Base-by-base conservation (phyloP, 2,888 invertebrate genomes). In the Oscheius onirici region DNA sequence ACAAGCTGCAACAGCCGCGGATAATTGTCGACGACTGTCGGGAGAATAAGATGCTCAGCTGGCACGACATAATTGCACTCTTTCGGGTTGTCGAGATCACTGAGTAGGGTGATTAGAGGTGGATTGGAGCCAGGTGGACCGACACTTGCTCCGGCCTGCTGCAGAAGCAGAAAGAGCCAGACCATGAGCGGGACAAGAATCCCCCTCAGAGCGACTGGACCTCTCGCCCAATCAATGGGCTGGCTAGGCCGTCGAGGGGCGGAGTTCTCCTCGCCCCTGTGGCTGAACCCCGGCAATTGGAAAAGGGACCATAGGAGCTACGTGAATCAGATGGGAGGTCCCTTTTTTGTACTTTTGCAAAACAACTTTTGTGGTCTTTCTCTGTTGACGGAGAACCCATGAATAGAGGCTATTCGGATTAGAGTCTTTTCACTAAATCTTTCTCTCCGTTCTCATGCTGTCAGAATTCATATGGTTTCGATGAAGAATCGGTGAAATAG, bases 51-150 rank as follows among this genome's bases (percentile, higher is more conserved):
- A 43, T 69, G 70, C 24, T 75, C 74, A 2, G 77, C 79, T 22
- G 77, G 75, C 26, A 75, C 68, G 44, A 77, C 77, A 60, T 74
- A 67, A 17, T 75, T 77, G 63, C 79, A 79, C 11, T 60, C 65
- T 44, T 72, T 66, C 2, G 67, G 71, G 44, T 79, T 70, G 54
- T 70, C 70, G 10, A 69, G 60, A 26, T 44, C 28, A 28, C 51
- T 22, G 15, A 69, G 60, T 15, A 69, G 58, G 26, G 49, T 49
- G 28, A 63, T 46, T n/a, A 52, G 49, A 11, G 69, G 26, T 22
- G 44, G 49, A 0, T 28, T 34, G 34, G 34, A 34, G 34, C 34
- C 34, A 34, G 34, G 5, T 34, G 34, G 34, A 34, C 34, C 34
- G 34, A 34, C 34, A 34, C 34, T 34, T 3, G 34, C 34, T 34